Percentiles rank a stretch among this genome's conserved stretches.
Conservation (phyloP, 2,888 invertebrate genomes). For the Caenorhabditis imperialis region DNA sequence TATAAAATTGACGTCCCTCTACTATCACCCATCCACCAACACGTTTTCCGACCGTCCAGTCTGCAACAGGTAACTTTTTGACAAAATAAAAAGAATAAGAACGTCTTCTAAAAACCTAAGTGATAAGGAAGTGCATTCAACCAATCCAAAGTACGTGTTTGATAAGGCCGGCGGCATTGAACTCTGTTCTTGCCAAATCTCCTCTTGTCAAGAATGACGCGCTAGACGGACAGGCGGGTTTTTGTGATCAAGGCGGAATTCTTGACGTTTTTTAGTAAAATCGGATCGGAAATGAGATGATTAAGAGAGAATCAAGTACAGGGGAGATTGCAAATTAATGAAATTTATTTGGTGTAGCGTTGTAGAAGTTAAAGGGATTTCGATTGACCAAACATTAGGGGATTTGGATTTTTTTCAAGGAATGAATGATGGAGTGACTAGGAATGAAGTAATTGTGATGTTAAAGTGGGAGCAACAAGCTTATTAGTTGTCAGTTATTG, state of each 20-base stretch:
- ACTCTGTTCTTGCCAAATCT: background rate
- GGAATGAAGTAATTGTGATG: no score
- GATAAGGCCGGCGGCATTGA: slow-evolving; percentile 18
- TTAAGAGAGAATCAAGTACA: background rate
- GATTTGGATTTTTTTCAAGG: no score
- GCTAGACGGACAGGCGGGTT: background rate
- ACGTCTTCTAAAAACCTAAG: no score
- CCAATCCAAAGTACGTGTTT: slow-evolving; percentile 27
- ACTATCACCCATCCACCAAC: slow-evolving; percentile 67
- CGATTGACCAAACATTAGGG: no score
- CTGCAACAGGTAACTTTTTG: slow-evolving; percentile 63
- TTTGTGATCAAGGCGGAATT: no score
- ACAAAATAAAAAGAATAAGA: slow-evolving; percentile 1
- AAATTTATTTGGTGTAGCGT: no score
- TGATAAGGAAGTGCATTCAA: slow-evolving; percentile 41
- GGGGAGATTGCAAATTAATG: background rate
- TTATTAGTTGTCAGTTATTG: no score
- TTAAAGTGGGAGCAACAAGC: no score
- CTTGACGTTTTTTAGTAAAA: background rate
- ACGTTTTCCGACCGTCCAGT: slow-evolving; percentile 65
- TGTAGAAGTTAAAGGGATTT: no score
- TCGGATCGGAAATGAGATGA: no score
- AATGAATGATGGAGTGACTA: no score
- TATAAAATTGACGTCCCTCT: slow-evolving; percentile 64
- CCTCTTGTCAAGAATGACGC: no score